A percentile compares a stretch with the other conserved stretches of the same genome.
phyloP scores from a whole-genome alignment of 2,113 vertebrate species.

The Mesocricetus auratus region DNA sequence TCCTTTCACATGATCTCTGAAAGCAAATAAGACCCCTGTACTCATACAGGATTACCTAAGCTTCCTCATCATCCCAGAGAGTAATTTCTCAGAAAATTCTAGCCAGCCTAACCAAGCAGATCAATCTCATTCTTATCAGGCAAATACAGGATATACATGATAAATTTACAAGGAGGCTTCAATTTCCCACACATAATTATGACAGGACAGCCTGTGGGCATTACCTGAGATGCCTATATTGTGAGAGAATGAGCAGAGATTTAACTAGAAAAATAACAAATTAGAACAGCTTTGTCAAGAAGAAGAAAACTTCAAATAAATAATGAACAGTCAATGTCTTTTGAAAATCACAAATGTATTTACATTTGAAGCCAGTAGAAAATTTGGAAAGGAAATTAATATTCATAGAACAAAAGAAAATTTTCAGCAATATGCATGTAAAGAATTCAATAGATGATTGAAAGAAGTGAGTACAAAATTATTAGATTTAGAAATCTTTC shows the following conservation, averaged over 20 bases:
- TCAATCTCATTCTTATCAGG: too few species aligned
- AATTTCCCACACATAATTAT: not conserved
- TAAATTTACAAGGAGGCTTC: not conserved
- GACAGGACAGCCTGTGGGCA: not conserved
- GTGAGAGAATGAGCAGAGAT: not conserved
- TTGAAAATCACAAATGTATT: not conserved
- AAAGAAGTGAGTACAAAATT: not conserved
- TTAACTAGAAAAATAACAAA: not conserved
- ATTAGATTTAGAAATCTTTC: not conserved
- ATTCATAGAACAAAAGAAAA: not conserved
- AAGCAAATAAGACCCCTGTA: not conserved
- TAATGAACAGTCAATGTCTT: not conserved
- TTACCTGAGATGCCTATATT: not conserved
- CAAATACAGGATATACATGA: accelerated
- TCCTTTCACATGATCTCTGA: not conserved
- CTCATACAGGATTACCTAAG: not conserved
- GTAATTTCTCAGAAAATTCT: not conserved
- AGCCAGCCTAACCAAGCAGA: not conserved
- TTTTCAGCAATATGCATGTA: not conserved
- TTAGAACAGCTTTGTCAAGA: not conserved
- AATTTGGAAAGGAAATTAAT: not conserved
- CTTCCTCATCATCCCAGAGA: not conserved
- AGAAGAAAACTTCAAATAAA: conserved; percentile 2
- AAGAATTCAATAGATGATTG: not conserved
- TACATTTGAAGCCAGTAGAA: not conserved